These are phyloP conservation scores for Carabus problematicus DNA, from an alignment of 2,888 invertebrate genomes.

Conservation along the genomic window DNA sequence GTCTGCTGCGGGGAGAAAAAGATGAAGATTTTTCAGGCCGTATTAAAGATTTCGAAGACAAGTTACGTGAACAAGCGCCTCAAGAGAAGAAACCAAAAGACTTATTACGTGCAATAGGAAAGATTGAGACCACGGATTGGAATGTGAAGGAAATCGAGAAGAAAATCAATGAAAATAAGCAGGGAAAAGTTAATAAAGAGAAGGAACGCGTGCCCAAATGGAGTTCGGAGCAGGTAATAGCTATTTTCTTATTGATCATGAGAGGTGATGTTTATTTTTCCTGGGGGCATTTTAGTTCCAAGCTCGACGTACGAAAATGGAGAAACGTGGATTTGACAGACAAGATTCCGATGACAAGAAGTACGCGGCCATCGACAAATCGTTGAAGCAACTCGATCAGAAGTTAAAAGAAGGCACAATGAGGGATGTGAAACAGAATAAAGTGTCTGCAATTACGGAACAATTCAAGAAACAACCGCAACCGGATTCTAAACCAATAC, in stretches of 20 bases:
- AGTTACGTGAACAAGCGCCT: slow-evolving; percentile 68
- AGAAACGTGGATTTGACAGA: slow-evolving; percentile 67
- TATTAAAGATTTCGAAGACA: slow-evolving; percentile 80
- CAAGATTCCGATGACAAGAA: slow-evolving; percentile 67
- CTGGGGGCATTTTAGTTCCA: slow-evolving; percentile 61
- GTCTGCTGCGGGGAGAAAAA: slow-evolving; percentile 57
- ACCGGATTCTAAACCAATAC: slow-evolving; percentile 59
- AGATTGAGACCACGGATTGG: slow-evolving; percentile 90
- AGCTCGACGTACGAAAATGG: slow-evolving; percentile 74
- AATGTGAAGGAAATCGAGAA: slow-evolving; percentile 89
- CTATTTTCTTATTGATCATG: slow-evolving; percentile 8
- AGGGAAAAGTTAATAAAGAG: slow-evolving; percentile 67
- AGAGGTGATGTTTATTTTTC: slow-evolving; percentile 19
- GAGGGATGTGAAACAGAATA: slow-evolving; percentile 71
- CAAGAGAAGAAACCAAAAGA: slow-evolving; percentile 84
- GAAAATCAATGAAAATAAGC: slow-evolving; percentile 81
- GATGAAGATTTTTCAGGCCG: slow-evolving; percentile 68
- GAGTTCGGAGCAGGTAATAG: slow-evolving; percentile 79
- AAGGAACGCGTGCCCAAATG: slow-evolving; percentile 86
- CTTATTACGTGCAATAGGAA: slow-evolving; percentile 84
- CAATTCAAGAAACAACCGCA: slow-evolving; percentile 70
- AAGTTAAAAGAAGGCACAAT: slow-evolving; percentile 80
- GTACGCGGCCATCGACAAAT: slow-evolving; percentile 76
- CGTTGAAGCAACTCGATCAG: slow-evolving; percentile 73
- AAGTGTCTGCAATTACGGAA: slow-evolving; percentile 89